A percentile compares a stretch with the other conserved stretches of the same genome.
Evolutionary conservation across 2,797 vertebrate genomes (phyloP).

Genomic region (Manis javanica): DNA sequence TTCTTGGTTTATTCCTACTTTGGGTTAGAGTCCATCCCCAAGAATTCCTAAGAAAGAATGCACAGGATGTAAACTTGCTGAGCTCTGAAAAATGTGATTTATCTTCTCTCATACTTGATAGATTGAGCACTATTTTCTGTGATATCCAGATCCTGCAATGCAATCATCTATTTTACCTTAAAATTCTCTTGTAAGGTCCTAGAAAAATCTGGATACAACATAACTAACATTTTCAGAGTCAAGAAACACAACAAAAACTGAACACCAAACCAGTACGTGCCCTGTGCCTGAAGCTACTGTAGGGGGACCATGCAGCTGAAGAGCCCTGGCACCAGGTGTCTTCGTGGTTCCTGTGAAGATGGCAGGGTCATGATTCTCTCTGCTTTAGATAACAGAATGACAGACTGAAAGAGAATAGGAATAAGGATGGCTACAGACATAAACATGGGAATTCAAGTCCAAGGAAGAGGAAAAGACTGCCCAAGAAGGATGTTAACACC

Average conservation of each 20-base stretch:
- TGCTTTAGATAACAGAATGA: background rate
- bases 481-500: background rate
- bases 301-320: background rate
- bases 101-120: background rate
- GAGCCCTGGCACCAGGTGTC: background rate
- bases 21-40: background rate
- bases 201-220: background rate
- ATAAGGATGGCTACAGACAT: background rate
- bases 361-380: background rate
- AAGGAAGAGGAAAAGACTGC: background rate
- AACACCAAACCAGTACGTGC: background rate
- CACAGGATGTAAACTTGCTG: background rate
- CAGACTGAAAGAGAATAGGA: background rate
- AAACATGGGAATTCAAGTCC: background rate
- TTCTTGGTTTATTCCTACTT: background rate
- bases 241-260: background rate
- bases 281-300: no score
- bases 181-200: background rate
- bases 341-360: background rate
- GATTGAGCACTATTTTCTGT: background rate
- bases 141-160: background rate
- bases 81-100: background rate
- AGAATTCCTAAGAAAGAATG: background rate
- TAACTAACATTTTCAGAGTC: background rate
- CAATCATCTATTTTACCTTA: background rate